Conservation (phyloP, 2,113 vertebrate genomes). For the Excalfactoria chinensis region DNA sequence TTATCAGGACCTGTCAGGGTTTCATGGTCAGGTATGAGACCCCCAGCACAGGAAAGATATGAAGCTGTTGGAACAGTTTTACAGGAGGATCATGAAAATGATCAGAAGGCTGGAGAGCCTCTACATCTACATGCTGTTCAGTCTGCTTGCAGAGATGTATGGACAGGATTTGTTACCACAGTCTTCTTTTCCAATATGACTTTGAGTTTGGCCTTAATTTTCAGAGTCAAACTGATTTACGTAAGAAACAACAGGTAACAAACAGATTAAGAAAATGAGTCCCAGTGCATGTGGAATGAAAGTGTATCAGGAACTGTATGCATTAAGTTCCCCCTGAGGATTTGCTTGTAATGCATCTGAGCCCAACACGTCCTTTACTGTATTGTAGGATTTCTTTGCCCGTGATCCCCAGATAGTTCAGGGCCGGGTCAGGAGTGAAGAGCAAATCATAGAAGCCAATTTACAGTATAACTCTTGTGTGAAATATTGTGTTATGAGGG, state of each 20-base stretch:
- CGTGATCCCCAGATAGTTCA: background rate
- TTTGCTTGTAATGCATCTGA: background rate
- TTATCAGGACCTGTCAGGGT: too few species aligned
- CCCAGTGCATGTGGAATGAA: fast-evolving
- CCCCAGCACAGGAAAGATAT: too few species aligned
- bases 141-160: background rate
- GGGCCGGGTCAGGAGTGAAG: background rate
- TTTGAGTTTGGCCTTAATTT: background rate
- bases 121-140: background rate
- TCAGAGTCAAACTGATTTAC: background rate
- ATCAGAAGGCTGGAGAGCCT: too few species aligned
- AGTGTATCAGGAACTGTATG: fast-evolving
- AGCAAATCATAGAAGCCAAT: background rate
- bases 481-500: background rate
- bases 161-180: background rate
- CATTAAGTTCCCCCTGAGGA: background rate
- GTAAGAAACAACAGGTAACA: background rate
- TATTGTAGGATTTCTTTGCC: background rate
- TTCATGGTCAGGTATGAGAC: too few species aligned
- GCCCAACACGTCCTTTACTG: background rate
- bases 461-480: background rate
- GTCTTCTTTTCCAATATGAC: fast-evolving
- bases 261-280: background rate
- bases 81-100: too few species aligned
- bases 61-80: too few species aligned